These are phyloP conservation scores for Lanius collurio DNA, from an alignment of 2,113 vertebrate species.

Conservation along the genomic window DNA sequence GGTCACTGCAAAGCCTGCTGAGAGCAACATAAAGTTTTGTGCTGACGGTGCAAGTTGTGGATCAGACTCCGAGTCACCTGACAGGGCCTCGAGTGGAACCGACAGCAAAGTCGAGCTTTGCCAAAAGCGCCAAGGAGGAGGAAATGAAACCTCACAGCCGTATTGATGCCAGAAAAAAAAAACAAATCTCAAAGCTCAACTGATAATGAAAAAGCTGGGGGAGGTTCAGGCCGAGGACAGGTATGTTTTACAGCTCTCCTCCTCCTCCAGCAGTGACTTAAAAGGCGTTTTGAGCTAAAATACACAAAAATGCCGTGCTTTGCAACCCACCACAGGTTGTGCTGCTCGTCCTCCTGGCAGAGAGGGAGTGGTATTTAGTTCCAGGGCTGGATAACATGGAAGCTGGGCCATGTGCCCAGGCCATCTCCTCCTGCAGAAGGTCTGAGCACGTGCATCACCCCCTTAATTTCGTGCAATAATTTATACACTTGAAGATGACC, in stretches of 20 bases:
- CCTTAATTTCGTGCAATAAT: neutral
- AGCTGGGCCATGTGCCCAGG: neutral
- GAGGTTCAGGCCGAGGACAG: neutral
- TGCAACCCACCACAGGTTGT: neutral
- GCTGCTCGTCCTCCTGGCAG: rapidly evolving
- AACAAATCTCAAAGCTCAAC: neutral
- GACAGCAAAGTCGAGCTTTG: neutral
- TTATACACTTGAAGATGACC: neutral
- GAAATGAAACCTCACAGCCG: conserved; percentile 44
- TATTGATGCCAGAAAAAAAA: neutral
- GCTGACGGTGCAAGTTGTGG: conserved; percentile 10
- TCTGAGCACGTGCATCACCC: neutral
- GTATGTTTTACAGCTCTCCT: neutral
- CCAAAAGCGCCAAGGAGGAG: conserved; percentile 14
- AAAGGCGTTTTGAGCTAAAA: neutral
- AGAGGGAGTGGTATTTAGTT: neutral
- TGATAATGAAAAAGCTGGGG: conserved; percentile 30
- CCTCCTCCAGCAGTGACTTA: neutral
- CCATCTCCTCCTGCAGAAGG: neutral
- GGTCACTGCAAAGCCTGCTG: neutral
- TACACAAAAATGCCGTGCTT: neutral
- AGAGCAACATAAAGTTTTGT: conserved; percentile 9
- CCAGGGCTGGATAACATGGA: neutral
- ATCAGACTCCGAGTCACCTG: conserved; percentile 8
- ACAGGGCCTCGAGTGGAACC: neutral